phyloP scores from a whole-genome alignment of 2,888 invertebrate genomes.

The Plagodis dolabraria region DNA sequence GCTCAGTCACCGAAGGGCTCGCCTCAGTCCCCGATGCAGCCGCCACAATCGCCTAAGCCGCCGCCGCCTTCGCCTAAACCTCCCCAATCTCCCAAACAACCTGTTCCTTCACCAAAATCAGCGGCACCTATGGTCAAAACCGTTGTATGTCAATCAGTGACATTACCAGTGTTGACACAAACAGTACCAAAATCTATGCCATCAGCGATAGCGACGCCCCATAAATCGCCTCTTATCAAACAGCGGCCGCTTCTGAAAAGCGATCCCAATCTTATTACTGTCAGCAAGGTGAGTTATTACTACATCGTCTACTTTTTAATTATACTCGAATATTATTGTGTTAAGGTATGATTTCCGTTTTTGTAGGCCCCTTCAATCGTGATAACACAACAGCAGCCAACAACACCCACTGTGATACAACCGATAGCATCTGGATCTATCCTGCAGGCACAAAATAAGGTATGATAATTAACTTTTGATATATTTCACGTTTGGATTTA shows the following conservation, averaged over 20 bases:
- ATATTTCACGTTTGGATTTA: no score
- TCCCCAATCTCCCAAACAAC: conserved; percentile 20
- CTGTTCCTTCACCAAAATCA: conserved; percentile 22
- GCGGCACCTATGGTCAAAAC: conserved; percentile 27
- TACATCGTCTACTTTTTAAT: no score
- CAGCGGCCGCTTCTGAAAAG: conserved; percentile 65
- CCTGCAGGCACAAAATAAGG: conserved; percentile 55
- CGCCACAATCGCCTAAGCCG: conserved; percentile 43
- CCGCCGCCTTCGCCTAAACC: conserved; percentile 22
- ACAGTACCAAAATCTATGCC: conserved; percentile 54
- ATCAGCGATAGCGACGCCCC: conserved; percentile 57
- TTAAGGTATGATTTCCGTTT: not conserved
- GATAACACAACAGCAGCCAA: conserved; percentile 42
- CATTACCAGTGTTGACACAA: conserved; percentile 33
- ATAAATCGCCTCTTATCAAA: conserved; percentile 67
- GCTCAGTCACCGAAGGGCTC: conserved; percentile 43
- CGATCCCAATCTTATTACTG: conserved; percentile 55
- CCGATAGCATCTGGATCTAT: conserved; percentile 44
- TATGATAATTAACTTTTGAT: conserved; percentile 25
- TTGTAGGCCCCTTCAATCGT: conserved; percentile 40
- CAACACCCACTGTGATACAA: conserved; percentile 48
- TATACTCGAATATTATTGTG: not conserved
- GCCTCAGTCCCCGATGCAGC: conserved; percentile 53
- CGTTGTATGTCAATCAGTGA: conserved; percentile 34
- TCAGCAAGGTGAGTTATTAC: conserved; percentile 36